A percentile compares a stretch with the other conserved stretches of the same genome.
Conservation (phyloP, 2,888 invertebrate genomes). For the Cetonia aurata region DNA sequence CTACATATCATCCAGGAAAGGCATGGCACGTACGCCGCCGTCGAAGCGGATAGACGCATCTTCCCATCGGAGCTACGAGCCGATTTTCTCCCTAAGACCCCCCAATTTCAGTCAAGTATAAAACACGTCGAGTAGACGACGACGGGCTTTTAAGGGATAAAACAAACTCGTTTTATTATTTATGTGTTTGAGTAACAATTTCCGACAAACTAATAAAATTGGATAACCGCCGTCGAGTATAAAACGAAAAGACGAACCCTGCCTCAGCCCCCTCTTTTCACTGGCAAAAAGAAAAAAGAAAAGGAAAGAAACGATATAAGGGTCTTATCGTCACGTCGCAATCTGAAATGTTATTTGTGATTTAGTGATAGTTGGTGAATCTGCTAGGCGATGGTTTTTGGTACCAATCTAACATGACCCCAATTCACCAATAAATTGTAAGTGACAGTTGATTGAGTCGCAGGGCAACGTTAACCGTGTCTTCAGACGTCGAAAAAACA, state of each 20-base stretch:
- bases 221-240: constrained; percentile 3
- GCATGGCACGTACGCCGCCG: too few relatives aligned
- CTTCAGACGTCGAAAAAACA: too few relatives aligned
- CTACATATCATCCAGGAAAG: too few relatives aligned
- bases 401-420: too few relatives aligned
- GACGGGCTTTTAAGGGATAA: constrained; percentile 36
- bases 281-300: neutral
- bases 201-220: constrained; percentile 39
- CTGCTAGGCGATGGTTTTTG: too few relatives aligned
- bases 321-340: neutral
- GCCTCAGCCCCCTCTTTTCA: too few relatives aligned
- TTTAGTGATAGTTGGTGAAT: too few relatives aligned
- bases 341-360: too few relatives aligned
- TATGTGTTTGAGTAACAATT: constrained; percentile 37
- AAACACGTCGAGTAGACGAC: constrained; percentile 23
- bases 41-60: neutral
- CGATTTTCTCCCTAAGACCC: constrained; percentile 5
- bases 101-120: constrained; percentile 30
- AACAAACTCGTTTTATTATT: constrained; percentile 38
- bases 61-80: neutral
- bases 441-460: too few relatives aligned
- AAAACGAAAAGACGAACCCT: neutral
- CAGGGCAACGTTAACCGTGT: too few relatives aligned
- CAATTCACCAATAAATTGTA: too few relatives aligned
- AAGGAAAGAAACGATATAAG: constrained; percentile 1